phyloP scores from a whole-genome alignment of 2,797 vertebrate species.

The Gadopsis bispinosus region DNA sequence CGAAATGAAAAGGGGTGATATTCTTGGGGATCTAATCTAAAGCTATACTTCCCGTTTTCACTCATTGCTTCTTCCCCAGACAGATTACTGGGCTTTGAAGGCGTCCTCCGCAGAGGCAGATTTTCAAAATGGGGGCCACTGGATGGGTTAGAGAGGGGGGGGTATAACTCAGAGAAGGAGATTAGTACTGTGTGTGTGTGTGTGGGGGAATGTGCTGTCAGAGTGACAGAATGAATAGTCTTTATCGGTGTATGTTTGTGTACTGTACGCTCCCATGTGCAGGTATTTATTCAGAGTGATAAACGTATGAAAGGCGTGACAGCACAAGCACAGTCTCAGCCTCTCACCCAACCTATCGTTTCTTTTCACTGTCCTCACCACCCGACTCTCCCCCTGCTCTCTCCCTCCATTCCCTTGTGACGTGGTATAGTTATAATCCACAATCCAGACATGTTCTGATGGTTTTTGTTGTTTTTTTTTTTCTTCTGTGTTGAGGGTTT shows the following conservation, averaged over 20 bases:
- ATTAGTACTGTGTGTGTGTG: constrained; percentile 56
- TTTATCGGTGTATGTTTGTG: constrained; percentile 49
- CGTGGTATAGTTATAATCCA: constrained; percentile 71
- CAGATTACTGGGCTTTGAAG: constrained; percentile 78
- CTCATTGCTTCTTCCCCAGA: constrained; percentile 69
- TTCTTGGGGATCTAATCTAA: constrained; percentile 67
- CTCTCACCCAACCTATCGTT: constrained; percentile 18
- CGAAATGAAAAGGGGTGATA: constrained; percentile 49
- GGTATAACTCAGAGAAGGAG: constrained; percentile 59
- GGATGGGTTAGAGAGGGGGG: constrained; percentile 49
- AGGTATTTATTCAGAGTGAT: constrained; percentile 59
- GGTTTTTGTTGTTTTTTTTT: constrained; percentile 32
- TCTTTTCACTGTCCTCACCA: constrained; percentile 6
- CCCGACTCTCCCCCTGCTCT: neutral
- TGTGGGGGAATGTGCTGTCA: constrained; percentile 29
- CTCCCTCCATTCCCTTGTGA: constrained; percentile 51
- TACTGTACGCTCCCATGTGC: constrained; percentile 46
- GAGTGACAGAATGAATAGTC: constrained; percentile 46
- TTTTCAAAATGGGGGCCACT: constrained; percentile 67
- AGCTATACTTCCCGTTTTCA: constrained; percentile 54
- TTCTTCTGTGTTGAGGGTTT: constrained; percentile 58
- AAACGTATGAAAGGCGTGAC: constrained; percentile 56
- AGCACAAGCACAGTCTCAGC: constrained; percentile 24
- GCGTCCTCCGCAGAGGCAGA: constrained; percentile 64
- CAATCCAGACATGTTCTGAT: constrained; percentile 68